Conservation (phyloP, 2,888 invertebrate species). For the Sphinx pinastri region DNA sequence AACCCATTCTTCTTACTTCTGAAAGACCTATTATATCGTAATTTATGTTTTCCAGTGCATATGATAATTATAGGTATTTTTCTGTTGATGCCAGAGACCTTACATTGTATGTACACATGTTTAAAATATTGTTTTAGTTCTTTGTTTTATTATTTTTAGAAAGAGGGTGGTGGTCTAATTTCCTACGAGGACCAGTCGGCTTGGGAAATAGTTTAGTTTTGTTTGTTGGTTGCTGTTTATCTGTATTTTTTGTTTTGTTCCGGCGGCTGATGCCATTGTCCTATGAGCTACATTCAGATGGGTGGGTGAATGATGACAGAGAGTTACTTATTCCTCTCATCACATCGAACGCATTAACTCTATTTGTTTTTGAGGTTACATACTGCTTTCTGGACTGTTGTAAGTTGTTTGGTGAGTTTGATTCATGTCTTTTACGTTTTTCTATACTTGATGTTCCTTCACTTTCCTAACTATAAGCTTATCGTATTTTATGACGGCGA, state of each 20-base stretch:
- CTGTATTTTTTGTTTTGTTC: not conserved
- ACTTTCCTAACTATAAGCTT: not conserved
- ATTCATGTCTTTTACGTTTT: not conserved
- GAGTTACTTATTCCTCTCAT: not conserved
- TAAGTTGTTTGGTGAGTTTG: not conserved
- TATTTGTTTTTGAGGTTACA: not conserved
- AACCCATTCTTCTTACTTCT: conserved; percentile 19
- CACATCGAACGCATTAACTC: not conserved
- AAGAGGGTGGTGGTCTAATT: conserved; percentile 1
- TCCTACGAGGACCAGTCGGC: not conserved
- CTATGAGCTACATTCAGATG: not conserved
- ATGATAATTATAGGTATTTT: conserved; percentile 10
- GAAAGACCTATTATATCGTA: conserved; percentile 25
- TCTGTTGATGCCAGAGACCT: conserved; percentile 24
- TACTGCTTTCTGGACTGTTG: not conserved
- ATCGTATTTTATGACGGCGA: not conserved
- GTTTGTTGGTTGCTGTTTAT: not conserved
- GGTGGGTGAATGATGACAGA: not conserved
- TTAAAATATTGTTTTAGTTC: not conserved
- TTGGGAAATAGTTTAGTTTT: not conserved
- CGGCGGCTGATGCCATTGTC: not conserved
- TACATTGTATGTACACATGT: conserved; percentile 29
- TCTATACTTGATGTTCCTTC: not conserved
- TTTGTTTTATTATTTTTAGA: not conserved
- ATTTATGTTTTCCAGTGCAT: conserved; percentile 14